Evolutionary conservation across 2,113 vertebrate species (phyloP), one percentile per base, ranked within the genome.

Genomic region (Gnathonemus echidnorhynchus): DNA sequence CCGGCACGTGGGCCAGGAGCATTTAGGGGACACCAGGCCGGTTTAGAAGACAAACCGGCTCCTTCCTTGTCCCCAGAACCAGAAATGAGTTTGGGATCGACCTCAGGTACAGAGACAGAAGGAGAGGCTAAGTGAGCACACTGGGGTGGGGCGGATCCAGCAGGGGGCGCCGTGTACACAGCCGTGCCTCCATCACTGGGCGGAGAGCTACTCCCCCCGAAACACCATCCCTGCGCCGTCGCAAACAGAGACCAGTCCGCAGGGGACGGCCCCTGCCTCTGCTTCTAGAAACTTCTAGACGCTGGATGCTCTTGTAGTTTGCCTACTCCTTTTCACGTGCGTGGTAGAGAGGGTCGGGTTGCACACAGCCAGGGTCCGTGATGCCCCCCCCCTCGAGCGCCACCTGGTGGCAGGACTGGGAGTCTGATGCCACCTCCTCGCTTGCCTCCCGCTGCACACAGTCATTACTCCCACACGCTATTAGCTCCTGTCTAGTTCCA

Each of bases 61-160:
- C 35, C 39, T 45, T 66, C 39, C 13, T 46, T 48, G 83, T 85
- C 52, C 31, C 35, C 10, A 52, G 86, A 62, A 88, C 53, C 19
- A 3, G 21, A 27, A 62, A 7, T 10, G 35, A 88, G 5, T n/a
- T 58, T 7, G 2, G 53, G 39, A 8, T 7, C 0, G 17, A 42
- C 35, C 31, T 39, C 17, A 17, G 15, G 70, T 53, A 21, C 39
- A 70, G 62, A 87, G 62, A 70, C 42, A 58, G 80, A 48, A 83
- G 86, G 27, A 45, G 85, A 24, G 46, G 24, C 87, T 48, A 49
- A 24, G 45, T 42, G 86, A 52, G 11, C 86, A 56, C 52, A 8
- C 53, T 35, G 45, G 66, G 45, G 58, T 88, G 91, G 15, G n/a
- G 56, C 84, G 88, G 85, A 84, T 35, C 66, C 70, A 83, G 58